These are phyloP conservation scores for Drosophila nikananu DNA, from an alignment of 1,140 invertebrate genomes.

Conservation along the genomic window DNA sequence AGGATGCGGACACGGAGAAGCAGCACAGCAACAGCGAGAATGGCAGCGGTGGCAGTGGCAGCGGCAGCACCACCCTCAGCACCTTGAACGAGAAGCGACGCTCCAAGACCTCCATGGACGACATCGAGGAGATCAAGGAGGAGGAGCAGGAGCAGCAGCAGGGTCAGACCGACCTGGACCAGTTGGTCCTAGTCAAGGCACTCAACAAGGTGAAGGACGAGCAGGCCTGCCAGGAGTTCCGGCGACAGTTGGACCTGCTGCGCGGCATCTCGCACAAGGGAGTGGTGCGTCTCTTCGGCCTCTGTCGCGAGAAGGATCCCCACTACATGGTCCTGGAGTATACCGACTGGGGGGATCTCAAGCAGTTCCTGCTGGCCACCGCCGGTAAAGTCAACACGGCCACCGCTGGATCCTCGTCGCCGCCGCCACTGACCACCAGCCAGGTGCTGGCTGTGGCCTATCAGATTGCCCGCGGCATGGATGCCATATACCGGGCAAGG, in stretches of 20 bases:
- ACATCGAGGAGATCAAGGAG: constrained; percentile 85
- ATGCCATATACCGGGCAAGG: constrained; percentile 88
- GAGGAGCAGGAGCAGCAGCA: constrained; percentile 63
- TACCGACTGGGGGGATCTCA: constrained; percentile 98
- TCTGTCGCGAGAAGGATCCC: constrained; percentile 93
- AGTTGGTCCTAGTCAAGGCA: constrained; percentile 76
- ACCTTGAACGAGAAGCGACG: constrained; percentile 80
- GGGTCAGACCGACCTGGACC: constrained; percentile 54
- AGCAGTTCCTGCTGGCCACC: constrained; percentile 96
- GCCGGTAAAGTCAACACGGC: constrained; percentile 80
- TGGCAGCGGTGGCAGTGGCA: constrained; percentile 65
- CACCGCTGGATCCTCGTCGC: constrained; percentile 74
- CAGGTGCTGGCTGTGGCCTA: constrained; percentile 91
- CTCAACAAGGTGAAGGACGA: constrained; percentile 90
- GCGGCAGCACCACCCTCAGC: constrained; percentile 71
- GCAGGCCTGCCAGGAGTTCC: constrained; percentile 91
- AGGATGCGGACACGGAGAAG: constrained; percentile 74
- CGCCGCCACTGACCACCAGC: constrained; percentile 88
- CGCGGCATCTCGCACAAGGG: constrained; percentile 92
- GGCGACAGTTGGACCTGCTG: constrained; percentile 94
- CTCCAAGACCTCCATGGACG: constrained; percentile 82
- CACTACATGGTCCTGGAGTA: constrained; percentile 96
- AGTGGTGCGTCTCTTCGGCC: constrained; percentile 91
- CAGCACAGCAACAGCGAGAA: constrained; percentile 83
- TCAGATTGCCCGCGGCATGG: constrained; percentile 94